These are phyloP conservation scores for Megathymus violae DNA, from an alignment of 1,140 invertebrate species.

Conservation along the genomic window DNA sequence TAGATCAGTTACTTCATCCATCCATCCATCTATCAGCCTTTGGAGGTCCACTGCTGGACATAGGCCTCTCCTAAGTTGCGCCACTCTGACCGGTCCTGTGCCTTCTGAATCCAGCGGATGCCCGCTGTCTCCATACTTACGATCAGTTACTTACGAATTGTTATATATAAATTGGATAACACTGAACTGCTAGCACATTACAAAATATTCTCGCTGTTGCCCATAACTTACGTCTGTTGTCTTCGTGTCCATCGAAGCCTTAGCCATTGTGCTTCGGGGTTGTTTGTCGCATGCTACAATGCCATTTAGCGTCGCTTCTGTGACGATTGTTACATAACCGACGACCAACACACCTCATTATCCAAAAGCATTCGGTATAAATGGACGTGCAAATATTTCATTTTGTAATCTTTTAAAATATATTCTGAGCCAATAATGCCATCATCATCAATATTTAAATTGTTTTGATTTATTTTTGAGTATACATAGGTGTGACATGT, in stretches of 20 bases:
- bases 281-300: slow-evolving; percentile 58
- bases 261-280: slow-evolving; percentile 52
- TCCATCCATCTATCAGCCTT: too few species aligned
- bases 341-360: slow-evolving; percentile 19
- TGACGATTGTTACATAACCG: slow-evolving; percentile 51
- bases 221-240: slow-evolving; percentile 27
- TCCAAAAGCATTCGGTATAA: slow-evolving; percentile 7
- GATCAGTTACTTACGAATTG: too few species aligned
- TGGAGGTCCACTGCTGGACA: too few species aligned
- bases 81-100: too few species aligned
- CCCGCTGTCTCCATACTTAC: too few species aligned
- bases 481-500: background rate
- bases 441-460: background rate
- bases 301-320: slow-evolving; percentile 51
- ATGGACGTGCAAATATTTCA: slow-evolving; percentile 5
- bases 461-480: background rate
- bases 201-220: background rate
- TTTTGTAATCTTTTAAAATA: background rate
- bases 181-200: too few species aligned
- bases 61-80: too few species aligned
- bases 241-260: slow-evolving; percentile 58
- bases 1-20: too few species aligned
- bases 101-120: too few species aligned
- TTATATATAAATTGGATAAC: too few species aligned
- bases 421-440: slow-evolving; percentile 1